Percentiles rank a stretch among this genome's conserved stretches.
Conservation (phyloP, 2,888 invertebrate genomes). For the Yponomeuta evonymella region DNA sequence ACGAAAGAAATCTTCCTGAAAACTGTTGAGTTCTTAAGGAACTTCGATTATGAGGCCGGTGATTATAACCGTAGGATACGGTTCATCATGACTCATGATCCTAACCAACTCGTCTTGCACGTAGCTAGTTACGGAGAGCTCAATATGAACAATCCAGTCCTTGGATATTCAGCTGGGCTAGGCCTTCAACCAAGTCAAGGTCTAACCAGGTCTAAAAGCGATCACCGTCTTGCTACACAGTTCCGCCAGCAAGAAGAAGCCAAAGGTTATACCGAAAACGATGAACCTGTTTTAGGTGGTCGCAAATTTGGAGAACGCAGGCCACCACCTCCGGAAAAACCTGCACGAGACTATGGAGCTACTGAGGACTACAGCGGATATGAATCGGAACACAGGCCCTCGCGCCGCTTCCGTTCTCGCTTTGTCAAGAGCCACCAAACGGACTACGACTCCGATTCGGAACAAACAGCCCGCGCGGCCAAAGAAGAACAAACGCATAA, state of each 20-base stretch:
- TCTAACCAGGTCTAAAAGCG: slow-evolving; percentile 94
- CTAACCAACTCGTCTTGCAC: slow-evolving; percentile 91
- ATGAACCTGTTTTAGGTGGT: slow-evolving; percentile 83
- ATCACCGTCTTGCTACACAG: slow-evolving; percentile 91
- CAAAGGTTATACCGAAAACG: slow-evolving; percentile 78
- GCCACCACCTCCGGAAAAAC: slow-evolving; percentile 69
- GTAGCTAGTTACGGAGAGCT: slow-evolving; percentile 93
- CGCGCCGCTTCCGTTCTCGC: slow-evolving; percentile 83
- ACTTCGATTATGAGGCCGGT: slow-evolving; percentile 95
- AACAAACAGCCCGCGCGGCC: slow-evolving; percentile 77
- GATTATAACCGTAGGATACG: slow-evolving; percentile 91
- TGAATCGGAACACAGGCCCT: slow-evolving; percentile 76
- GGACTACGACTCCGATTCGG: slow-evolving; percentile 84
- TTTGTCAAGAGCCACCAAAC: slow-evolving; percentile 81
- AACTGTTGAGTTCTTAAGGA: slow-evolving; percentile 95
- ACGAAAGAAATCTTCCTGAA: slow-evolving; percentile 97
- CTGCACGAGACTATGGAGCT: slow-evolving; percentile 75
- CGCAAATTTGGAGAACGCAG: slow-evolving; percentile 86
- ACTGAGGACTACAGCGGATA: slow-evolving; percentile 84
- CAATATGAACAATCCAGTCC: slow-evolving; percentile 82
- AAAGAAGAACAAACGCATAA: slow-evolving; percentile 79
- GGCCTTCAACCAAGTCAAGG: slow-evolving; percentile 81
- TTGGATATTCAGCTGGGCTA: slow-evolving; percentile 73
- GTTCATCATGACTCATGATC: slow-evolving; percentile 93
- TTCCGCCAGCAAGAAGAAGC: slow-evolving; percentile 90